A percentile compares a stretch with the other conserved stretches of the same genome.
Evolutionary conservation across 2,797 vertebrate genomes (phyloP).

Genomic region (Craterocephalus amniculus): DNA sequence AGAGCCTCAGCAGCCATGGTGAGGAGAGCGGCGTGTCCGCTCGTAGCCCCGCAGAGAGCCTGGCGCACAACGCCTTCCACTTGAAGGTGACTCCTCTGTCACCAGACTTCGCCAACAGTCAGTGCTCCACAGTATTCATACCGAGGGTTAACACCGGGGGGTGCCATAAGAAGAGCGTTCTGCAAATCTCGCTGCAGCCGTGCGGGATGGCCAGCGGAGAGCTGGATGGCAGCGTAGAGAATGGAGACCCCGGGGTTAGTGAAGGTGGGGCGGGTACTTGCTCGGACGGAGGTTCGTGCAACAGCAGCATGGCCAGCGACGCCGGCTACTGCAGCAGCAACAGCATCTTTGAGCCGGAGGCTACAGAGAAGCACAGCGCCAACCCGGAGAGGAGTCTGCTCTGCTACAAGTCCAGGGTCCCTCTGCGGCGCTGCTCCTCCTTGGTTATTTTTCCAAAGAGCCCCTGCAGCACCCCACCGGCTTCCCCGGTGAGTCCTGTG

Average conservation of each 20-base stretch:
- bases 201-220: conserved; percentile 74
- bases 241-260: conserved; percentile 64
- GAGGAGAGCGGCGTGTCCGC: conserved; percentile 78
- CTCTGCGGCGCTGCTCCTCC: conserved; percentile 92
- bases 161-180: conserved; percentile 85
- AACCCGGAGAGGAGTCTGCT: conserved; percentile 70
- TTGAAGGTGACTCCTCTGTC: conserved; percentile 87
- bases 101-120: conserved; percentile 79
- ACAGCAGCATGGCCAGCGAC: conserved; percentile 81
- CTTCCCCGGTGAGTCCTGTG: conserved; percentile 85
- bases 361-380: conserved; percentile 78
- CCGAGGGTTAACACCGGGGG: conserved; percentile 75
- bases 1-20: conserved; percentile 85
- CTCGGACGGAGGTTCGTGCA: conserved; percentile 74
- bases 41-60: conserved; percentile 74
- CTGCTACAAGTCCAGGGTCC: conserved; percentile 82
- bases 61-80: conserved; percentile 80
- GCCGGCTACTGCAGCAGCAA: conserved; percentile 84
- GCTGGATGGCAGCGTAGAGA: conserved; percentile 72
- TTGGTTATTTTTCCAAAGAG: conserved; percentile 94
- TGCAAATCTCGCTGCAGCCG: conserved; percentile 91
- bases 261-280: conserved; percentile 63
- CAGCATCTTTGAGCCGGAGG: conserved; percentile 87
- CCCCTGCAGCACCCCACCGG: conserved; percentile 89
- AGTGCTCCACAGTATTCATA: conserved; percentile 82